Conservation (phyloP, 2,113 vertebrate species). For the Salvator merianae region DNA sequence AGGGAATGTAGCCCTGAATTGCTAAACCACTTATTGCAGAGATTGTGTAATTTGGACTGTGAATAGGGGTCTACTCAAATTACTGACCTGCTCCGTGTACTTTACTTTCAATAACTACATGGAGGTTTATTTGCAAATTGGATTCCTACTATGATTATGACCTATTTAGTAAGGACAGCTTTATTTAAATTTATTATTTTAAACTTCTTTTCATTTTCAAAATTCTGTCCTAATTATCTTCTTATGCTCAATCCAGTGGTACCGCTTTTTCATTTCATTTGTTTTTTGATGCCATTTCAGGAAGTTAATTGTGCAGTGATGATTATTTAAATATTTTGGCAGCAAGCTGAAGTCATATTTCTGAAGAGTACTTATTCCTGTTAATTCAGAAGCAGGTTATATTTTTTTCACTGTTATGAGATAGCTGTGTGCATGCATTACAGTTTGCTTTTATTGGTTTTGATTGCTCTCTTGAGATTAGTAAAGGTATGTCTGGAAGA, state of each 20-base stretch:
- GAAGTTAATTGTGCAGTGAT: neutral
- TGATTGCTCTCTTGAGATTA: conserved; percentile 5
- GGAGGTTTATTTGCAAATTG: conserved; percentile 44
- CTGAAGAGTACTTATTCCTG: neutral
- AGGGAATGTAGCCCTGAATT: accelerated
- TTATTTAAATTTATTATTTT: conserved; percentile 64
- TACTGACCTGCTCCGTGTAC: conserved; percentile 30
- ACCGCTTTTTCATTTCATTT: neutral
- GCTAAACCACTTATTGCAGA: conserved; percentile 10
- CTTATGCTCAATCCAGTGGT: neutral
- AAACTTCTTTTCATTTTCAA: conserved; percentile 46
- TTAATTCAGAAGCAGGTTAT: neutral
- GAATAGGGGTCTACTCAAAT: conserved; percentile 1
- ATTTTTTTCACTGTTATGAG: neutral
- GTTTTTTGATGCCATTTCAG: neutral
- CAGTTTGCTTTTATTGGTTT: neutral
- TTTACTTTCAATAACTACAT: conserved; percentile 58
- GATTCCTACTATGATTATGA: conserved; percentile 45
- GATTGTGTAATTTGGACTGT: neutral
- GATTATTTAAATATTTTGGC: neutral
- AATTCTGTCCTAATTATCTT: conserved; percentile 42
- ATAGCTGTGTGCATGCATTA: conserved; percentile 3
- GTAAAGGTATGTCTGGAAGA: neutral
- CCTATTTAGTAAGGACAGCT: conserved; percentile 56
- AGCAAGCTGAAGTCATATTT: neutral